These are phyloP conservation scores for Struthio camelus DNA, from an alignment of 2,113 vertebrate species.

Conservation along the genomic window DNA sequence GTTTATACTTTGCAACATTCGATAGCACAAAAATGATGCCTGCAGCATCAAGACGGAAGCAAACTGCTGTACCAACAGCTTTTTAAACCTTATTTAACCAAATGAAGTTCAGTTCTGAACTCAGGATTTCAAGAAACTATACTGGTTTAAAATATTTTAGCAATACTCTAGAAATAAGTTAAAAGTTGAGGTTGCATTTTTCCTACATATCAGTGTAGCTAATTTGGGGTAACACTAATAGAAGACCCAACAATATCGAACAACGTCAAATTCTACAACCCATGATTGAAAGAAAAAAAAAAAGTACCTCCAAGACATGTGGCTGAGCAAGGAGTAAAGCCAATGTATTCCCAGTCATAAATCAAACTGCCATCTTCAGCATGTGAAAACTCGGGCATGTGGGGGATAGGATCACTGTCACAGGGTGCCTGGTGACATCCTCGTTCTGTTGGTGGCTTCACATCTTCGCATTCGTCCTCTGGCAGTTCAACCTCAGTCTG, in stretches of 20 bases:
- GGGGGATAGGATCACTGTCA: slow-evolving; percentile 37
- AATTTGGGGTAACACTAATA: neutral
- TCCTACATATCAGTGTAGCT: neutral
- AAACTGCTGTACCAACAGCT: neutral
- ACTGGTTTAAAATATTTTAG: neutral
- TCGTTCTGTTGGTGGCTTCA: slow-evolving; percentile 72
- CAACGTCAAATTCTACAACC: neutral
- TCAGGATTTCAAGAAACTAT: neutral
- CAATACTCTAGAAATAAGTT: neutral
- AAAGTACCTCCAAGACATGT: slow-evolving; percentile 83
- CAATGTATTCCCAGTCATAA: slow-evolving; percentile 88
- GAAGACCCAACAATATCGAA: neutral
- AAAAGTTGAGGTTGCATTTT: neutral
- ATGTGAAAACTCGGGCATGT: neutral
- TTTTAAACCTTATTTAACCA: neutral
- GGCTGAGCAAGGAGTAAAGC: slow-evolving; percentile 86
- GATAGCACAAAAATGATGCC: neutral
- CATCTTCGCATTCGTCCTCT: slow-evolving; percentile 84
- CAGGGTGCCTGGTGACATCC: slow-evolving; percentile 80
- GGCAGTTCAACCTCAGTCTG: slow-evolving; percentile 89
- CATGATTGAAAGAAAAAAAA: neutral
- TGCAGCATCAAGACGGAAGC: neutral
- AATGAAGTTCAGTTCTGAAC: neutral
- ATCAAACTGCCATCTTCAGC: slow-evolving; percentile 37
- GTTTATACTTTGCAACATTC: neutral